Conservation (phyloP, 1,140 invertebrate species). For the Aphis gossypii region DNA sequence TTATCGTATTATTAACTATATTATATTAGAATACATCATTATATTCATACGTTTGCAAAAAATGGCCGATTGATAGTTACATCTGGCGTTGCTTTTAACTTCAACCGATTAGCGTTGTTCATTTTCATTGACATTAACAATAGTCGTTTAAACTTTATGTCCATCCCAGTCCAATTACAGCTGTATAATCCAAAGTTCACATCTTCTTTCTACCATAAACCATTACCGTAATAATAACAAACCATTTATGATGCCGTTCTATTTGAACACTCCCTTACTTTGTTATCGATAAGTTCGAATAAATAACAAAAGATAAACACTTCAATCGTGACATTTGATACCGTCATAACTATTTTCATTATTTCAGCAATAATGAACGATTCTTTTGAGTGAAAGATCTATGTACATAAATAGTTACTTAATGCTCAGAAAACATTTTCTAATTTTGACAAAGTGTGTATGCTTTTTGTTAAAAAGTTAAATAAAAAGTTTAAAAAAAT, state of each 20-base stretch:
- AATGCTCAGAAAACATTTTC: neutral
- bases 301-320: slow-evolving; percentile 41
- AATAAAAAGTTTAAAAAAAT: no score
- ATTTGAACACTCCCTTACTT: neutral
- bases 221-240: neutral
- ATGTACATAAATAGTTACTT: neutral
- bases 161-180: slow-evolving; percentile 4
- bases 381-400: neutral
- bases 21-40: neutral
- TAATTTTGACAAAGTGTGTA: neutral
- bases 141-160: neutral
- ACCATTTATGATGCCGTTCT: neutral
- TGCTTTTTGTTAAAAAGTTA: neutral
- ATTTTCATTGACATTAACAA: slow-evolving; percentile 33
- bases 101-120: slow-evolving; percentile 32
- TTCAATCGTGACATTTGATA: slow-evolving; percentile 27
- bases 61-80: neutral
- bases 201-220: slow-evolving; percentile 13
- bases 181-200: slow-evolving; percentile 46
- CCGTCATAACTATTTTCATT: slow-evolving; percentile 3
- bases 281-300: slow-evolving; percentile 22
- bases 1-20: neutral
- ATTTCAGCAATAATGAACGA: neutral
- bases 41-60: slow-evolving; percentile 27
- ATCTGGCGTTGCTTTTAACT: slow-evolving; percentile 30